These are phyloP conservation scores for Catamblyrhynchus diadema DNA, from an alignment of 2,797 vertebrate genomes.

Conservation along the genomic window DNA sequence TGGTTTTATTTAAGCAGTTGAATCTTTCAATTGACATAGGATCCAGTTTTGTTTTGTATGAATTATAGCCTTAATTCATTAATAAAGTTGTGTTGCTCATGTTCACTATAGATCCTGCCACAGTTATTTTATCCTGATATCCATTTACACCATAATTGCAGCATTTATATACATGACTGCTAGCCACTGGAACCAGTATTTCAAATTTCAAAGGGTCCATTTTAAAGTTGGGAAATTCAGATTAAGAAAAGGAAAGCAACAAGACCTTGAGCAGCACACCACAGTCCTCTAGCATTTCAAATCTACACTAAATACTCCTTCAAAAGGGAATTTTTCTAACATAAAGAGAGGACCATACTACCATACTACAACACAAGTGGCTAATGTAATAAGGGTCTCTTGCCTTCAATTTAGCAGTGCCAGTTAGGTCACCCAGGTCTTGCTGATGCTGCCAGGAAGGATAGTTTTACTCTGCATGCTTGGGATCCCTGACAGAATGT, in stretches of 20 bases:
- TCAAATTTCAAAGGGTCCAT: constrained; percentile 3
- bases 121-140: not conserved
- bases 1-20: not conserved
- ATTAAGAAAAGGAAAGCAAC: not conserved
- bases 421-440: not conserved
- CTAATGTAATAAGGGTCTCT: not conserved
- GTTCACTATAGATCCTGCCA: not conserved
- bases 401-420: not conserved
- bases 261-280: not conserved
- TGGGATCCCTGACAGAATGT: not conserved
- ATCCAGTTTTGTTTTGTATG: not conserved
- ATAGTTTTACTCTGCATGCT: not conserved
- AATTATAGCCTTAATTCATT: not conserved
- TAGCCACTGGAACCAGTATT: not conserved
- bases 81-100: not conserved
- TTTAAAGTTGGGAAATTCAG: constrained; percentile 38
- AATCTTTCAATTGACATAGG: not conserved
- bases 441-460: not conserved
- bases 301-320: not conserved
- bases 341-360: not conserved
- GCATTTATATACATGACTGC: not conserved
- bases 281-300: not conserved
- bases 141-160: not conserved
- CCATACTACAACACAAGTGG: not conserved
- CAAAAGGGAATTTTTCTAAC: not conserved